A percentile compares a stretch with the other conserved stretches of the same genome.
phyloP scores from a whole-genome alignment of 1,140 invertebrate species.

The Drosophila sproati region DNA sequence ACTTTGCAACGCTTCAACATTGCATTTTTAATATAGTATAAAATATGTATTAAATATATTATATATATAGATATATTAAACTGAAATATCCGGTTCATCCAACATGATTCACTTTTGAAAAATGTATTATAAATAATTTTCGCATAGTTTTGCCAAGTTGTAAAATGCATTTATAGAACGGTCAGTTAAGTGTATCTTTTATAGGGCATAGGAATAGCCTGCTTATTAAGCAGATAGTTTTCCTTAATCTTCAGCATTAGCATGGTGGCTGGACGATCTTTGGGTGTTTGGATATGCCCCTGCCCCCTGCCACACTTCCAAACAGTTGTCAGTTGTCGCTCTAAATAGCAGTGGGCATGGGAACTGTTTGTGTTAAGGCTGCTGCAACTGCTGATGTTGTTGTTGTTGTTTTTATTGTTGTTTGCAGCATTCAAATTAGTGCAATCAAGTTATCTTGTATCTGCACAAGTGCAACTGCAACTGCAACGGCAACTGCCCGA shows the following conservation, averaged over 20 bases:
- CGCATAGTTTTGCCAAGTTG: too few species aligned
- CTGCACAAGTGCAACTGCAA: slow-evolving; percentile 62
- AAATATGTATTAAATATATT: background rate
- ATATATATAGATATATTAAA: background rate
- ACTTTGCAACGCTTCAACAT: background rate
- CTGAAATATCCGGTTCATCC: background rate
- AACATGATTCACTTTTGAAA: too few species aligned
- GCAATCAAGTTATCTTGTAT: slow-evolving; percentile 82
- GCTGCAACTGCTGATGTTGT: slow-evolving; percentile 15
- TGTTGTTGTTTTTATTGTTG: slow-evolving; percentile 14
- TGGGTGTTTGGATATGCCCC: slow-evolving; percentile 32
- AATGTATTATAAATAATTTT: too few species aligned
- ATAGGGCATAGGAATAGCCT: background rate
- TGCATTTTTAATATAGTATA: background rate
- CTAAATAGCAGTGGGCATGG: slow-evolving; percentile 64
- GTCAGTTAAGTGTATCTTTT: background rate
- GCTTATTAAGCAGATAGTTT: background rate
- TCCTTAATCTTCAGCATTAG: slow-evolving; percentile 25
- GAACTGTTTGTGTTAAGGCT: slow-evolving; percentile 50
- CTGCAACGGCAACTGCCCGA: slow-evolving; percentile 57
- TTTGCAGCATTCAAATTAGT: slow-evolving; percentile 75
- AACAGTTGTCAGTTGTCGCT: slow-evolving; percentile 44
- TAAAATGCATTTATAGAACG: too few species aligned
- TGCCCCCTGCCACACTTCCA: slow-evolving; percentile 1
- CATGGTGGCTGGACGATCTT: slow-evolving; percentile 27